Conservation (phyloP, 2,888 invertebrate species). For the Molorchus minor region DNA sequence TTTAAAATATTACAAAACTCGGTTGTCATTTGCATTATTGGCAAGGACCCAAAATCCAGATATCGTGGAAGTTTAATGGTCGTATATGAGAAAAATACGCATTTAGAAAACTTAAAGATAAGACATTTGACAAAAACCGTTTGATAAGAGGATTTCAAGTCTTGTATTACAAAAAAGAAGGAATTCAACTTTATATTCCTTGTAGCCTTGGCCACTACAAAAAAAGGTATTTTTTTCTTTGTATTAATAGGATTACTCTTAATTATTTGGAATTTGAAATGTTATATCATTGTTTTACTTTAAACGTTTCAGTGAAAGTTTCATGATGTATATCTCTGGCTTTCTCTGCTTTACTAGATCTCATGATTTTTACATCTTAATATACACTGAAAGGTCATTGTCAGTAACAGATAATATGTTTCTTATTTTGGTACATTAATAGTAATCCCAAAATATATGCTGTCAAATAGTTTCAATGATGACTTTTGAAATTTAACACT, state of each 20-base stretch:
- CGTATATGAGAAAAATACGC: constrained; percentile 20
- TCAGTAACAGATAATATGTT: too few relatives aligned
- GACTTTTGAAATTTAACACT: too few relatives aligned
- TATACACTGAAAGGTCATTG: too few relatives aligned
- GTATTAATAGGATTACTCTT: constrained; percentile 36
- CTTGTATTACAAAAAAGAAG: constrained; percentile 2
- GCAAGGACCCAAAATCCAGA: constrained; percentile 25
- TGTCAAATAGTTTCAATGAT: too few relatives aligned
- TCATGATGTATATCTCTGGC: not conserved
- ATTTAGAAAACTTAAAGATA: constrained; percentile 15
- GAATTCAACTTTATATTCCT: constrained; percentile 1
- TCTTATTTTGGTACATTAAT: too few relatives aligned
- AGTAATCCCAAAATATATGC: too few relatives aligned
- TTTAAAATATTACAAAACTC: constrained; percentile 2
- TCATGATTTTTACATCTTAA: too few relatives aligned
- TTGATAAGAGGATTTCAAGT: constrained; percentile 4
- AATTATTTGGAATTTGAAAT: constrained; percentile 21
- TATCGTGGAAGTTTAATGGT: constrained; percentile 18
- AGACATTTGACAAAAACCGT: not conserved
- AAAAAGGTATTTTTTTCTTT: constrained; percentile 41
- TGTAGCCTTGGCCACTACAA: constrained; percentile 38
- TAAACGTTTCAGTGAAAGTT: constrained; percentile 15
- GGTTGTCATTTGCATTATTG: constrained; percentile 24
- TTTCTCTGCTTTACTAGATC: too few relatives aligned
- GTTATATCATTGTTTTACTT: constrained; percentile 1